These are phyloP conservation scores for Hucho hucho DNA, from an alignment of 2,113 vertebrate genomes.

Conservation along the genomic window DNA sequence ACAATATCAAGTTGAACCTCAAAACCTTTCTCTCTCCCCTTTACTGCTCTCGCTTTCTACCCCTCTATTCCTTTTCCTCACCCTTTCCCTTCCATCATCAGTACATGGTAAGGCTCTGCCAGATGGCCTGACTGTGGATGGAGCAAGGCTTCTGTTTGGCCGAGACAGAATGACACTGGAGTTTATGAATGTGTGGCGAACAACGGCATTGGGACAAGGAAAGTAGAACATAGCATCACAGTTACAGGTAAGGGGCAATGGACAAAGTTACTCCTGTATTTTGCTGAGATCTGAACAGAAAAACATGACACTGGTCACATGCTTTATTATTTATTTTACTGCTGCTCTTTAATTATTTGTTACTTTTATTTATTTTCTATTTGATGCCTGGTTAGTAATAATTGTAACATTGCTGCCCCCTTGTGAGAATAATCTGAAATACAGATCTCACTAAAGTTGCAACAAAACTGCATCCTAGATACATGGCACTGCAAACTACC, in stretches of 20 bases:
- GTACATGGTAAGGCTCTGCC: slow-evolving; percentile 77
- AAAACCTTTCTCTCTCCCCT: neutral
- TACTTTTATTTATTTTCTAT: too few relatives aligned
- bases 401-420: too few relatives aligned
- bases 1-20: too few relatives aligned
- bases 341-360: too few relatives aligned
- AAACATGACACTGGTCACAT: slow-evolving; percentile 36
- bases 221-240: too few relatives aligned
- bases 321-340: too few relatives aligned
- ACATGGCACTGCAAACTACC: too few relatives aligned
- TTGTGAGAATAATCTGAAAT: too few relatives aligned
- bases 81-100: slow-evolving; percentile 44
- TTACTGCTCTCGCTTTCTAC: neutral
- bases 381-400: too few relatives aligned
- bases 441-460: slow-evolving; percentile 70
- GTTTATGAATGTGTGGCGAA: neutral
- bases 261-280: too few relatives aligned
- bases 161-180: slow-evolving; percentile 73
- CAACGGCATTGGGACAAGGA: too few relatives aligned
- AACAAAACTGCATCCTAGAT: neutral
- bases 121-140: slow-evolving; percentile 55
- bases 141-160: slow-evolving; percentile 74
- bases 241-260: slow-evolving; percentile 33
- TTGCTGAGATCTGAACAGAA: too few relatives aligned
- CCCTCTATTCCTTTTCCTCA: neutral